Evolutionary conservation across 1,140 invertebrate genomes (phyloP).

Genomic region (Leptinotarsa texana): DNA sequence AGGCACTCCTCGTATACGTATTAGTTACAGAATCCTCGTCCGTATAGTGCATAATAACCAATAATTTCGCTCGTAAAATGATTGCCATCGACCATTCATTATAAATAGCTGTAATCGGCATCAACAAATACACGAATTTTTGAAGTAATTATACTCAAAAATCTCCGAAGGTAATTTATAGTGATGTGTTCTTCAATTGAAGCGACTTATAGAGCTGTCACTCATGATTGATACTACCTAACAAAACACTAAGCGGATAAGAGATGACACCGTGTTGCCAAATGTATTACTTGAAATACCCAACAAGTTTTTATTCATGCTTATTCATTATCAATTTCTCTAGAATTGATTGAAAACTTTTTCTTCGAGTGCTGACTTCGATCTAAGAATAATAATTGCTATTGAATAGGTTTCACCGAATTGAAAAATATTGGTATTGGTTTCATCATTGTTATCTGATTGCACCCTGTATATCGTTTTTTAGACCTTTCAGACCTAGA

Average conservation of each 20-base stretch:
- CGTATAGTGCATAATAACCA: conserved; percentile 7
- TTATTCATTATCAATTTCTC: too few relatives aligned
- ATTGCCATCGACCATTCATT: neutral
- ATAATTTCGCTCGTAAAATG: conserved; percentile 10
- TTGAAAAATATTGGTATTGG: too few relatives aligned
- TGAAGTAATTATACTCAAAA: conserved; percentile 10
- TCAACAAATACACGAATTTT: conserved; percentile 16
- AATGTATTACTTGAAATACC: neutral
- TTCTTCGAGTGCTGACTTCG: too few relatives aligned
- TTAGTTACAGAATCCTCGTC: neutral
- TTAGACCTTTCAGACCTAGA: too few relatives aligned
- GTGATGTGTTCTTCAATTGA: conserved; percentile 11
- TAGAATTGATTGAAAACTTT: too few relatives aligned
- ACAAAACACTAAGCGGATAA: neutral
- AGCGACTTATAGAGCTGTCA: conserved; percentile 13
- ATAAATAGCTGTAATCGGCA: conserved; percentile 12
- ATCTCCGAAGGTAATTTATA: conserved; percentile 19
- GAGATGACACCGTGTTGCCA: neutral
- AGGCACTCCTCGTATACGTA: neutral
- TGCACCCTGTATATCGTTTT: too few relatives aligned
- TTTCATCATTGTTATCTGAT: too few relatives aligned
- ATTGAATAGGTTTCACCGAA: too few relatives aligned
- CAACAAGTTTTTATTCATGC: too few relatives aligned
- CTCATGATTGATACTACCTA: neutral
- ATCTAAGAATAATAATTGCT: too few relatives aligned